Percentiles rank a stretch among this genome's conserved stretches.
Conservation (phyloP, 2,888 invertebrate species). For the Lasius fuliginosus region DNA sequence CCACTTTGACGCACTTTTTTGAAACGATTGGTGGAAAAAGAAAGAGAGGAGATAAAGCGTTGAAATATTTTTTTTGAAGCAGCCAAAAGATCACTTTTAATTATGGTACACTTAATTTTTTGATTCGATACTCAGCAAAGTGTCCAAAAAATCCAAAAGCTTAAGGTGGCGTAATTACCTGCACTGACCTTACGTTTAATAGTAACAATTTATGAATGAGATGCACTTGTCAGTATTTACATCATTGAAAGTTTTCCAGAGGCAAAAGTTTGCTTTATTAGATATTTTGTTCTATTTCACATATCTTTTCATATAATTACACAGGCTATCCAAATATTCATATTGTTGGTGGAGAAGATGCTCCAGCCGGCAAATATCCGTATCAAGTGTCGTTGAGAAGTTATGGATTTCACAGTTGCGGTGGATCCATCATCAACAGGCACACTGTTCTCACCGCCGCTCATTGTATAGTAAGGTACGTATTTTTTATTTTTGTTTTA, state of each 20-base stretch:
- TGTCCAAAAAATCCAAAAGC: too few relatives aligned
- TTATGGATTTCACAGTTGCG: conserved; percentile 87
- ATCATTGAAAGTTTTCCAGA: background rate
- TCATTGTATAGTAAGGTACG: conserved; percentile 87
- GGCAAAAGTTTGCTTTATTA: background rate
- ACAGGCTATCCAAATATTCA: conserved; percentile 65
- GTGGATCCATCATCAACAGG: conserved; percentile 88
- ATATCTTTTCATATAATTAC: background rate
- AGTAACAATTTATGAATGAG: background rate
- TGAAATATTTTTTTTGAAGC: too few relatives aligned
- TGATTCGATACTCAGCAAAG: too few relatives aligned
- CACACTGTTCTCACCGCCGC: conserved; percentile 88
- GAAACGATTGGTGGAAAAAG: too few relatives aligned
- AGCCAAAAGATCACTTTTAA: too few relatives aligned
- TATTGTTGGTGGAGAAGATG: conserved; percentile 87
- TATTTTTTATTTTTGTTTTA: background rate
- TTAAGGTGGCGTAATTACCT: too few relatives aligned
- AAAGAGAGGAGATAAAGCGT: too few relatives aligned
- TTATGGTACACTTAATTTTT: too few relatives aligned
- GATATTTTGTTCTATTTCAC: background rate
- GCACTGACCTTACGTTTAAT: too few relatives aligned
- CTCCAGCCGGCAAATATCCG: conserved; percentile 87
- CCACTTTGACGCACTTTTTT: too few relatives aligned
- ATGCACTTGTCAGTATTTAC: background rate
- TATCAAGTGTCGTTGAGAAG: conserved; percentile 87